Base-by-base conservation (phyloP, 2,113 vertebrate species). In the Silurus meridionalis region DNA sequence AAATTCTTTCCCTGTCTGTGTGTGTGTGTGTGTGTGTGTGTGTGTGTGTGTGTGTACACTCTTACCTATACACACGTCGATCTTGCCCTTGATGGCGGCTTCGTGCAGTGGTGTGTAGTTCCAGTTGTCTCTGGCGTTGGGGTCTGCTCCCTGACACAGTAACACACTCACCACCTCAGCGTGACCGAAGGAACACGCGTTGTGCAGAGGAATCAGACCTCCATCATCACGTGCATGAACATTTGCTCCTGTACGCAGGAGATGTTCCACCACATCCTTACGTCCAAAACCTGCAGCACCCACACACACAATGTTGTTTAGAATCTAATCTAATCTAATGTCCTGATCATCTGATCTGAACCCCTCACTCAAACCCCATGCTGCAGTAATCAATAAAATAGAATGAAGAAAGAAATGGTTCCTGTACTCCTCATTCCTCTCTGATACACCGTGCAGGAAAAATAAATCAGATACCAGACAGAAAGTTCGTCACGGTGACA, bases 101-200 rank as follows among this genome's bases (percentile, higher is more conserved):
- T 99, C 98, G 4, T 99, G 98, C 88, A 99, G 90, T 9, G 98
- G 98, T 2, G 98, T 99, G 92, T 99, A 99, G 94, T 99, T 99
- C 98, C 98, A 99, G 90, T 99, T 99, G 90, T 99, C 98, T 88
- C 98, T 95, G 81, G 98, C 97, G 0, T 99, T 99, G 37, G 98
- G 97, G 91, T 99, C 98, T 48, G 98, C 98, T 4, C 98, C 98
- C 89, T 99, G 98, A 87, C 97, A 98, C 83, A 99, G 90, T 10
- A 99, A 93, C 89, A 99, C 95, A 82, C 97, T 98, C 75, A 99
- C 98, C 64, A 99, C 98, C 89, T 99, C 98, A 0, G 98, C 98
- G 0, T 99, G 98, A 58, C 98, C 98, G 0, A 99, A 99, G 8
- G 98, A 99, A 86, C 98, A 99, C 84, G 98, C 98, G 0, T 99